Conservation (phyloP, 2,888 invertebrate genomes). For the Luffia ferchaultella region DNA sequence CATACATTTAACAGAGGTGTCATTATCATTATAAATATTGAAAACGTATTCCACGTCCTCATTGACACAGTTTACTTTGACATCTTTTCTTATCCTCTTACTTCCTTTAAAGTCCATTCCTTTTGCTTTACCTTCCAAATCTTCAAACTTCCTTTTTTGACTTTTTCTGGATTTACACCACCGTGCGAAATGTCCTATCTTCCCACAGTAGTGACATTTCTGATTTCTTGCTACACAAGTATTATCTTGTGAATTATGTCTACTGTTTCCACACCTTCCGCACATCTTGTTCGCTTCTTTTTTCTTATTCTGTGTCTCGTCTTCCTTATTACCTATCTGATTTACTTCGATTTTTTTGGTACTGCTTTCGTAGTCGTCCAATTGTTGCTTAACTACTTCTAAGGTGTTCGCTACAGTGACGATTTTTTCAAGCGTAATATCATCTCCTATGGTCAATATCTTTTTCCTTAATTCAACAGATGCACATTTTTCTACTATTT, state of each 20-base stretch:
- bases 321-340: background rate
- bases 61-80: background rate
- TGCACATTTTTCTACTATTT: slow-evolving; percentile 13
- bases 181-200: slow-evolving; percentile 15
- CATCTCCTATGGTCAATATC: slow-evolving; percentile 14
- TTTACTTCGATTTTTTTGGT: background rate
- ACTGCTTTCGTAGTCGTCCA: background rate
- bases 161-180: too few relatives aligned
- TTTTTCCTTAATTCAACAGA: slow-evolving; percentile 13
- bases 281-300: slow-evolving; percentile 9
- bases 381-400: slow-evolving; percentile 13
- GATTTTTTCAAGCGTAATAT: slow-evolving; percentile 13
- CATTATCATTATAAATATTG: slow-evolving; percentile 13
- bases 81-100: too few relatives aligned
- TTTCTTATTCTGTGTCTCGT: slow-evolving; percentile 13
- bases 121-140: too few relatives aligned
- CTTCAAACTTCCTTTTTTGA: slow-evolving; percentile 3
- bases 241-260: too few relatives aligned
- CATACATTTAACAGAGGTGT: slow-evolving; percentile 11
- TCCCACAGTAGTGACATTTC: slow-evolving; percentile 16
- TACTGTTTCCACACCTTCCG: slow-evolving; percentile 17
- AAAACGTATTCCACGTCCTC: slow-evolving; percentile 11
- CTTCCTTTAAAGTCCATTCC: background rate
- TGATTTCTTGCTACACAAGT: slow-evolving; percentile 12
- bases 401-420: slow-evolving; percentile 17